phyloP scores from a whole-genome alignment of 2,888 invertebrate species.

The Ditula angustiorana region DNA sequence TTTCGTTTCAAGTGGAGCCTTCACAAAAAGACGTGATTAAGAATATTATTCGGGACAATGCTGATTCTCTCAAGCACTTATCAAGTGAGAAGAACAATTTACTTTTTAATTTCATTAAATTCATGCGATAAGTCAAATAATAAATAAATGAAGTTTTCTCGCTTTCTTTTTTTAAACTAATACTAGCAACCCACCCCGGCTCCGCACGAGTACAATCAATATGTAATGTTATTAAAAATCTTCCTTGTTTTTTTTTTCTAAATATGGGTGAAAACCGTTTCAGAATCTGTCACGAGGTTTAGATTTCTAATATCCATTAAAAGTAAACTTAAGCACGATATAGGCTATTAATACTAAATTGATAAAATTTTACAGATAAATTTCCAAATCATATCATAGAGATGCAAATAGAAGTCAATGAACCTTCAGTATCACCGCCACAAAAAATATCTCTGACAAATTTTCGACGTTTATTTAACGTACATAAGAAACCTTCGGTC shows the following conservation, averaged over 20 bases:
- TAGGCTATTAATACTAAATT: too few species aligned
- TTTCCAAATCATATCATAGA: constrained; percentile 69
- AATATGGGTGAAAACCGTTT: too few species aligned
- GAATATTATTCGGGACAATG: background rate
- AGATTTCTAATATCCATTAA: too few species aligned
- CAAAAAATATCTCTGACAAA: background rate
- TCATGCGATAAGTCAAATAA: too few species aligned
- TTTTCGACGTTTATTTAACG: background rate
- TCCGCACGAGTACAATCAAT: too few species aligned
- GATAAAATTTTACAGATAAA: constrained; percentile 49
- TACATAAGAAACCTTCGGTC: background rate
- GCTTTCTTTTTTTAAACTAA: too few species aligned
- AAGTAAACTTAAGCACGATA: too few species aligned
- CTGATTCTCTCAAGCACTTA: constrained; percentile 8
- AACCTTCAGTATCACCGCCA: background rate
- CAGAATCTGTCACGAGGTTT: too few species aligned
- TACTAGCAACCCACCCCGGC: too few species aligned
- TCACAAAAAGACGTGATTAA: background rate
- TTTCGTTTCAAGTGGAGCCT: background rate
- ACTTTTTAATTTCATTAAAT: too few species aligned
- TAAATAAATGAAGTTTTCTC: background rate
- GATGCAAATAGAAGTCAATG: constrained; percentile 62
- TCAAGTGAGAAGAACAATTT: constrained; percentile 13
- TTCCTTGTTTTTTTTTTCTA: too few species aligned
- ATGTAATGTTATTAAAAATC: too few species aligned